Conservation (phyloP, 2,797 vertebrate genomes). For the Natrix natrix region DNA sequence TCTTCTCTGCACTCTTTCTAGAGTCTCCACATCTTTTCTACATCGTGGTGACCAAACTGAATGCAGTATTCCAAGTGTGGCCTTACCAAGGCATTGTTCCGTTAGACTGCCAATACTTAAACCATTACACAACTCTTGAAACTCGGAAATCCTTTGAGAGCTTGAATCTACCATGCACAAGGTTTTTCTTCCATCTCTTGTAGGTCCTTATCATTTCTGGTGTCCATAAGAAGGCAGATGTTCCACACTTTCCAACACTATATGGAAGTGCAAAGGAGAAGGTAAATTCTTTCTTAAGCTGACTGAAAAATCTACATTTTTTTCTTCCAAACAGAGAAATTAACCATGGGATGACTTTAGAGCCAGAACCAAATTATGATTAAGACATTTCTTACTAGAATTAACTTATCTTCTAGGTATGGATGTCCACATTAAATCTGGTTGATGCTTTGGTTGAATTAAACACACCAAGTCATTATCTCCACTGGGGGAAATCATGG, state of each 20-base stretch:
- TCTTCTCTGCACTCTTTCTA: no score
- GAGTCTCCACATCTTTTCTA: no score
- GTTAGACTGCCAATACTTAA: no score
- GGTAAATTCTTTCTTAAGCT: background rate
- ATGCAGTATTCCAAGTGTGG: no score
- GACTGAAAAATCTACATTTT: background rate
- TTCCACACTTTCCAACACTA: background rate
- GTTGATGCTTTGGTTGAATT: background rate
- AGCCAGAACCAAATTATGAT: background rate
- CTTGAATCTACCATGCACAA: background rate
- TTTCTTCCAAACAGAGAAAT: background rate
- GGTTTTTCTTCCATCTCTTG: background rate
- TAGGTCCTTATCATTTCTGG: background rate
- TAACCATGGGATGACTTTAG: background rate
- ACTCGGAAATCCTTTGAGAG: no score
- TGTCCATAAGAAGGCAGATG: background rate
- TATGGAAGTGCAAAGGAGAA: background rate
- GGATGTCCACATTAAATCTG: background rate
- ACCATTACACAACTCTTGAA: no score
- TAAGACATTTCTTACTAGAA: background rate
- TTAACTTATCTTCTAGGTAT: background rate
- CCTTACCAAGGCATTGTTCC: no score
- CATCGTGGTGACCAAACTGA: no score
- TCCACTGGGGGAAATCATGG: background rate
- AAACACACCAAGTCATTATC: background rate